phyloP scores from a whole-genome alignment of 2,888 invertebrate genomes.

The Heterodera filipjevi region DNA sequence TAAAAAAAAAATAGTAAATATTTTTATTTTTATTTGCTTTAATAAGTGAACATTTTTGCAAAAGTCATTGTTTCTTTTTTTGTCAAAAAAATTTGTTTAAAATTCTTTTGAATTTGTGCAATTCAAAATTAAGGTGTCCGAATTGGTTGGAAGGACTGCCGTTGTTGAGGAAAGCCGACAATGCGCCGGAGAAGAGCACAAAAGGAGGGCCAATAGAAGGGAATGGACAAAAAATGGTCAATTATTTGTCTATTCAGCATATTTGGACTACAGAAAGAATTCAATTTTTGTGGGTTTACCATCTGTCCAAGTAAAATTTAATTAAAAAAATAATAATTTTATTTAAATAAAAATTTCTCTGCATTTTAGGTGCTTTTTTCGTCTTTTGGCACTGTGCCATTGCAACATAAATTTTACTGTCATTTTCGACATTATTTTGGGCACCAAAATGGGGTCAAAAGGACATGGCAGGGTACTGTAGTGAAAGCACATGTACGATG shows the following conservation, averaged over 20 bases:
- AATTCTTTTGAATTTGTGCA: constrained; percentile 7
- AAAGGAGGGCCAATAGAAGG: not conserved
- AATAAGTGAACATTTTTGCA: too few species aligned
- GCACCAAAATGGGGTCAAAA: not conserved
- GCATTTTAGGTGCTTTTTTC: not conserved
- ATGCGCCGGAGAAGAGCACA: not conserved
- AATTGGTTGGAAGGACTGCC: not conserved
- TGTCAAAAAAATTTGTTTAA: constrained; percentile 14
- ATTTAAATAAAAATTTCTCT: not conserved
- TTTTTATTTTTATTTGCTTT: too few species aligned
- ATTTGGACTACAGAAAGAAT: constrained; percentile 53
- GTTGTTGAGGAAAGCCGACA: not conserved
- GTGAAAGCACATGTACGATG: constrained; percentile 53
- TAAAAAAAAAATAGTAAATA: not conserved
- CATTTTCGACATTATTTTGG: not conserved
- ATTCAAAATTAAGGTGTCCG: not conserved
- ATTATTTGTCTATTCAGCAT: constrained; percentile 57
- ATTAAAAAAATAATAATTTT: constrained; percentile 9
- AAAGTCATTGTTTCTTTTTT: too few species aligned
- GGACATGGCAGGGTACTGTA: constrained; percentile 9
- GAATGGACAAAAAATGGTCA: constrained; percentile 36
- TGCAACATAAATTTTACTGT: not conserved
- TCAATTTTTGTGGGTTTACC: constrained; percentile 49
- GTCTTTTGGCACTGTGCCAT: not conserved
- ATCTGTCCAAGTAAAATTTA: constrained; percentile 45